Evolutionary conservation across 1,140 invertebrate species (phyloP), one percentile per base, ranked within the genome.

Genomic region (Palaemon carinicauda): DNA sequence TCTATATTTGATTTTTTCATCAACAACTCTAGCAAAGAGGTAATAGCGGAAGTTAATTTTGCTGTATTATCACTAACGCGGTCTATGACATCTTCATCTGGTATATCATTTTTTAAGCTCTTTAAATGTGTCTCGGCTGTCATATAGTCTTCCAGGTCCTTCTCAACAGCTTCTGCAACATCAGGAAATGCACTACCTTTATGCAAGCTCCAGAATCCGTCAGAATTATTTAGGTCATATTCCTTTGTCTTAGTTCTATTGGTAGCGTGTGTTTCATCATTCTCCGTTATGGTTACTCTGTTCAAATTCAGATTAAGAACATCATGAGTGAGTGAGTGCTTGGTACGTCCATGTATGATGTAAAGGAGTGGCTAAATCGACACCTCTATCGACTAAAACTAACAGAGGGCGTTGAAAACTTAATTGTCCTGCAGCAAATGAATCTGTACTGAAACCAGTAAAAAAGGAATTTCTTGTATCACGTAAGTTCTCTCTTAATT

Each of bases 341-440:
- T 99, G 98, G 92, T 99, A 99, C 1, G 98, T 99, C 99, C 99
- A 99, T 4, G 98, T 99, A 92, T 99, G 99, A 94, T 99, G 98
- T 85, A 99, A 92, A 53, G 97, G 97, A 21, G 98, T 99, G 0
- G 98, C 97, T 94, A 99, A 95, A 92, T 99, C 98, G 83, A 99
- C 94, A 92, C 97, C 98, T 85, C 99, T 93, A 92, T 99, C 99
- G 69, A 99, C 93, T 87, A 99, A 92, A 78, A 99, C 96, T 15
- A 99, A 92, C 81, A 99, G 92, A 4, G 98, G 98, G 81, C 98
- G 93, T 90, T 98, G 97, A 92, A 98, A 98, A 92, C 96, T 98
- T 89, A 94, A 95, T 75, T 96, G 96, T 51, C 94, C 94, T 0
- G 94, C 92, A 90, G 96, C 94, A 14, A 95, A 93, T 71, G 94